phyloP scores from a whole-genome alignment of 2,888 invertebrate genomes.

The Tetanocera ferruginea region DNA sequence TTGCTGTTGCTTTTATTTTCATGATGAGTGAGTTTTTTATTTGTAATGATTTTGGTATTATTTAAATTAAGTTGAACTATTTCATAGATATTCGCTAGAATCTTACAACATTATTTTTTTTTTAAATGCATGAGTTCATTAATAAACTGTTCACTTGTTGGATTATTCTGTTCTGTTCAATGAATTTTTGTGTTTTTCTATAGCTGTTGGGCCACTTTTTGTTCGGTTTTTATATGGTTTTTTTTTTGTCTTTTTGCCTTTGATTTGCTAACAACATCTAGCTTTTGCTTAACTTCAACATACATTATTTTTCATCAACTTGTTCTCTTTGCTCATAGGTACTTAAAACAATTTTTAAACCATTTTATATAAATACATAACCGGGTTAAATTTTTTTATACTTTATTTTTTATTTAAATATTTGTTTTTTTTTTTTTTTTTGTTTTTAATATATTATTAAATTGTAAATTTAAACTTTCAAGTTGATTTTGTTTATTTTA shows the following conservation, averaged over 20 bases:
- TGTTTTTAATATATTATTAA: neutral
- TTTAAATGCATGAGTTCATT: slow-evolving; percentile 8
- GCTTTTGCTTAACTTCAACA: slow-evolving; percentile 8
- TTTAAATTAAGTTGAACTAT: slow-evolving; percentile 21
- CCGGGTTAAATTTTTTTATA: neutral
- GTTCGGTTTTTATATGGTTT: neutral
- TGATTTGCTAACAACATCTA: neutral
- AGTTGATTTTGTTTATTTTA: neutral
- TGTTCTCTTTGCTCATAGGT: neutral
- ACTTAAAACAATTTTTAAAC: neutral
- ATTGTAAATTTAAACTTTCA: neutral
- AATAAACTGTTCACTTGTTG: slow-evolving; percentile 21
- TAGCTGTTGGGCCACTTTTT: neutral
- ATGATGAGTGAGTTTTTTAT: slow-evolving; percentile 13
- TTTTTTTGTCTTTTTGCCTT: neutral
- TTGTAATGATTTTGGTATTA: slow-evolving; percentile 5
- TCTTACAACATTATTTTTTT: slow-evolving; percentile 31
- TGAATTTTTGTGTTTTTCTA: neutral
- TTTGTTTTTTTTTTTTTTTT: neutral
- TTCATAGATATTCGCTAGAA: slow-evolving; percentile 32
- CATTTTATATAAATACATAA: slow-evolving; percentile 24
- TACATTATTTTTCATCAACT: neutral
- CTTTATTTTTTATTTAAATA: neutral
- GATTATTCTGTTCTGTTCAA: neutral
- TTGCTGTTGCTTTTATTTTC: neutral